Evolutionary conservation across 2,113 vertebrate genomes (phyloP).

Genomic region (Larimichthys crocea): DNA sequence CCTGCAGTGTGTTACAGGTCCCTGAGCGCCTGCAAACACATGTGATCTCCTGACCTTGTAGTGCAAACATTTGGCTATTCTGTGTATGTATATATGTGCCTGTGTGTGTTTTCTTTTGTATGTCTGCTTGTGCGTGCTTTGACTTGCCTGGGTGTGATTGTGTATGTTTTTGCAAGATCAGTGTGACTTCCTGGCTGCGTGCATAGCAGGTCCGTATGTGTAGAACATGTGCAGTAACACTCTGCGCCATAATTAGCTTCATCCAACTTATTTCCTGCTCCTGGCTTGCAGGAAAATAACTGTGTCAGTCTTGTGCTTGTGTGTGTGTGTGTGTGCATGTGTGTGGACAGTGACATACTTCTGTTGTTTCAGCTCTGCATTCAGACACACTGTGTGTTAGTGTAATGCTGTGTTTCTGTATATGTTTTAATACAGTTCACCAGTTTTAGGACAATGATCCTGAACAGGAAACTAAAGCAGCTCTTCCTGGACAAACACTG

Average conservation of each 20-base stretch:
- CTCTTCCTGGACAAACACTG: not conserved
- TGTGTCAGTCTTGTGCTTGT: constrained; percentile 25
- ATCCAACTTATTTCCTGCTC: constrained; percentile 70
- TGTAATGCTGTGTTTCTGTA: not conserved
- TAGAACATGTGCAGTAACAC: constrained; percentile 61
- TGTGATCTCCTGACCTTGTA: constrained; percentile 68
- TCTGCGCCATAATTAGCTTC: constrained; percentile 70
- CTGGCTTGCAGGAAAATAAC: constrained; percentile 37
- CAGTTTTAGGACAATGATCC: not conserved
- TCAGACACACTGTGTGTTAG: not conserved
- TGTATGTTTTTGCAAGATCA: constrained; percentile 61
- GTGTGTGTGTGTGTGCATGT: not conserved
- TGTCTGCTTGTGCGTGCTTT: constrained; percentile 30
- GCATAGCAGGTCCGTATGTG: constrained; percentile 26
- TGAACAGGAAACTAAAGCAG: not conserved
- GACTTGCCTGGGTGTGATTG: constrained; percentile 58
- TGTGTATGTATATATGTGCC: constrained; percentile 13
- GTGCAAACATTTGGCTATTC: constrained; percentile 70
- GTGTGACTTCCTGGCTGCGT: constrained; percentile 64
- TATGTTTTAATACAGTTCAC: too few species aligned
- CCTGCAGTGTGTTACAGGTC: constrained; percentile 62
- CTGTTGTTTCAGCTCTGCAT: constrained; percentile 16
- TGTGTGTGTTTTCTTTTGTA: constrained; percentile 31
- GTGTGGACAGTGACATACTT: constrained; percentile 17
- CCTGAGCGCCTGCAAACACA: constrained; percentile 63